A percentile compares a stretch with the other conserved stretches of the same genome.
These are phyloP conservation scores for Diachrysia chrysitis DNA, from an alignment of 2,888 invertebrate species.

Conservation along the genomic window DNA sequence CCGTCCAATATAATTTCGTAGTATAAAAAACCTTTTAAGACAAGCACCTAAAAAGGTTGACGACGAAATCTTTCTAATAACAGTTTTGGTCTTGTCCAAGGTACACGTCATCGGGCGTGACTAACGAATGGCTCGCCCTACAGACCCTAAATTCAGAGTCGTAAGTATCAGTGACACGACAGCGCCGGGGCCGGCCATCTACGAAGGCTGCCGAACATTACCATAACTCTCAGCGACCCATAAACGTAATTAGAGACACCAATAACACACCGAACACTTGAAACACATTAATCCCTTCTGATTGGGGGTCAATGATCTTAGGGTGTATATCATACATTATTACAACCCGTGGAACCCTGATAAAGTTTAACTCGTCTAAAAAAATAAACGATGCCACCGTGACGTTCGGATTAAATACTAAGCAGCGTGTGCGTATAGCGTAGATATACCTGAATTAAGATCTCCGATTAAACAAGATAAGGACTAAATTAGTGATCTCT, in stretches of 20 bases:
- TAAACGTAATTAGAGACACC: conserved; percentile 87
- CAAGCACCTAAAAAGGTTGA: conserved; percentile 78
- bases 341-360: conserved; percentile 71
- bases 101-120: conserved; percentile 89
- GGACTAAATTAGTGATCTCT: conserved; percentile 30
- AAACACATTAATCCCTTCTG: conserved; percentile 84
- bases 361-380: conserved; percentile 70
- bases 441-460: conserved; percentile 72
- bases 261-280: conserved; percentile 82
- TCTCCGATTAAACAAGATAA: conserved; percentile 67
- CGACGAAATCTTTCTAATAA: conserved; percentile 86
- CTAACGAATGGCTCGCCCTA: conserved; percentile 89
- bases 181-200: conserved; percentile 75
- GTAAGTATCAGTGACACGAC: conserved; percentile 86
- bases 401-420: conserved; percentile 70
- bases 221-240: conserved; percentile 84
- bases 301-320: conserved; percentile 81
- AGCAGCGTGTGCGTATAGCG: conserved; percentile 68
- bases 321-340: conserved; percentile 75
- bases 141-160: conserved; percentile 89
- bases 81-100: conserved; percentile 89
- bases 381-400: conserved; percentile 72
- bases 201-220: conserved; percentile 84
- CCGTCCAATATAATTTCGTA: conserved; percentile 57
- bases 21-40: conserved; percentile 80